Evolutionary conservation across 2,797 vertebrate genomes (phyloP), one percentile per base, ranked within the genome.

Genomic region (Pangasius djambal): DNA sequence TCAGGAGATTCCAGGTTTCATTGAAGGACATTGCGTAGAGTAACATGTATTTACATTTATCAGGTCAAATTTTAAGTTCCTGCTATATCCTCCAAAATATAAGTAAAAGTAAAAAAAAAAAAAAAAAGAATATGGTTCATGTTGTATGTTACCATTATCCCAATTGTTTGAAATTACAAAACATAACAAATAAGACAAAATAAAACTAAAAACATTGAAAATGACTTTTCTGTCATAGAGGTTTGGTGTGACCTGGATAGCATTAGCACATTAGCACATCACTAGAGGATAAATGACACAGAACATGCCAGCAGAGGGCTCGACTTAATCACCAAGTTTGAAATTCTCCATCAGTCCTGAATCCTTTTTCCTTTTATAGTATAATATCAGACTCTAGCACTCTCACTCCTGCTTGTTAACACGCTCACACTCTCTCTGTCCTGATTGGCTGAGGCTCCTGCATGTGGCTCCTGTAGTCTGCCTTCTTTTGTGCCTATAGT

Each of bases 401-500:
- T 37, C 52, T 15, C 28, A 12, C 6, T 77, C 74, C 22, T 78
- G 48, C 52, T 78, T 52, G 48, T 15, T n/a, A 78, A 78, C 13
- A 16, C 28, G 2, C 28, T 77, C 34, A 44, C 3, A 4, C 6
- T 70, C 31, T 74, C 18, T 44, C 40, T 25, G 20, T 18, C 6
- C 74, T 77, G 13, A 52, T 16, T 77, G 44, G 13, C 28, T 34
- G 4, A 9, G 6, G 16, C 25, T 50, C 15, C 72, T 44, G 40
- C 72, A 48, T 55, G 13, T 55, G 6, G 7, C 25, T 55, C 48
- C 48, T 37, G 52, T 22, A 57, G 15, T 22, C 31, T 81, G 8
- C n/a, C 8, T 34, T 81, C 18, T 82, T 82, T 82, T 82, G 55
- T 82, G 79, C 34, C 20, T 82, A 6, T 13, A 55, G 75, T 52